Evolutionary conservation across 2,797 vertebrate genomes (phyloP), one percentile per base, ranked within the genome.

Genomic region (Decapterus maruadsi): DNA sequence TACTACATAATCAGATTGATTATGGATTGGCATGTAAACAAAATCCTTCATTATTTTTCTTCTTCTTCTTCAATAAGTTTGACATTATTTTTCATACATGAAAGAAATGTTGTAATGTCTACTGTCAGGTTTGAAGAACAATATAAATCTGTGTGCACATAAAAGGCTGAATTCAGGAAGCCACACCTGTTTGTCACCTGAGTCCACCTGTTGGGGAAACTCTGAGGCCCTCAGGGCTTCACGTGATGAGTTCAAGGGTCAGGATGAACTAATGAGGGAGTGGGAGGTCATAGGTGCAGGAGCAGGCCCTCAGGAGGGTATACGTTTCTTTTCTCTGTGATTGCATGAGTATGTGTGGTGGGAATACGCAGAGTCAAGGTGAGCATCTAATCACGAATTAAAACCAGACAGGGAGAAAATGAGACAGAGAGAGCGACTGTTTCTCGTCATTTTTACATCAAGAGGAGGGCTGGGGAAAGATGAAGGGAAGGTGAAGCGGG

Each of bases 161-260:
- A 42, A 68, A 56, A 77, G 54, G 13, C 45, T 51, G 70, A 80
- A 70, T 64, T 79, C 61, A 72, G 46, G 60, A 81, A 53, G 54
- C 69, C 87, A 87, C 88, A 86, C 90, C 87, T 89, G 83, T 77
- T 10, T 76, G 80, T 80, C 68, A 91, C 81, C 83, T 84, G 85
- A 88, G 65, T 84, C 77, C 81, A 87, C 83, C 88, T 88, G 83
- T 62, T 73, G 60, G 75, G 57, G 63, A 73, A 57, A 26, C 66
- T 13, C 17, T 64, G 43, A 55, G 6, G 48, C 62, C 70, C 31
- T 31, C 63, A 8, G 73, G 76, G 19, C 51, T 67, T 62, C 64
- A 26, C 14, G 8, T 62, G 55, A 77, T 36, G 75, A 67, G 86
- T 67, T 90, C 78, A 86, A 50, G 75, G 83, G 86, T 92, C 73